phyloP scores from a whole-genome alignment of 64 coral and sea anemone species.

The Cladopsammia gracilis region DNA sequence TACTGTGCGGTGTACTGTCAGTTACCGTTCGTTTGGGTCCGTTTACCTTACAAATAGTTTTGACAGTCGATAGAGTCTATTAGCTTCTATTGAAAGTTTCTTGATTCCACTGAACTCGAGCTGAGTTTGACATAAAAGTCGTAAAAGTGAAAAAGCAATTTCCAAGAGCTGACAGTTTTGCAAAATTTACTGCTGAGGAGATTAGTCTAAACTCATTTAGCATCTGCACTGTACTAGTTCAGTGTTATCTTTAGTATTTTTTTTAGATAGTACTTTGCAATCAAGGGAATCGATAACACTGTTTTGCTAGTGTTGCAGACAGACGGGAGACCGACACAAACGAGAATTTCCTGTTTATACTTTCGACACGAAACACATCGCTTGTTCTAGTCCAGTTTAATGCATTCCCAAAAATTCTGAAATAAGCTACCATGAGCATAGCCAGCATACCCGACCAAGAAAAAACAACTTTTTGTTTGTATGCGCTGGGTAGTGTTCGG shows the following conservation, averaged over 20 bases:
- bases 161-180: too few species aligned
- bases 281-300: neutral
- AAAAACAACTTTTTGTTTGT: neutral
- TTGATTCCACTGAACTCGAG: too few species aligned
- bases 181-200: too few species aligned
- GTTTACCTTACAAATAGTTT: too few species aligned
- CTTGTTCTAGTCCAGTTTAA: neutral
- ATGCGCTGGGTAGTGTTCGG: neutral
- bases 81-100: too few species aligned
- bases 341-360: conserved; percentile 25
- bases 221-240: neutral
- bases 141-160: too few species aligned
- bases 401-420: neutral
- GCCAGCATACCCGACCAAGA: too few species aligned
- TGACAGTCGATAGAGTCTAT: too few species aligned
- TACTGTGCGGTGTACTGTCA: neutral
- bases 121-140: too few species aligned
- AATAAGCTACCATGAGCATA: too few species aligned
- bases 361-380: neutral
- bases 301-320: conserved; percentile 3
- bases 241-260: neutral
- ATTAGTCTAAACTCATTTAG: neutral
- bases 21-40: too few species aligned
- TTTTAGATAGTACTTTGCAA: neutral
- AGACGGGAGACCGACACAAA: neutral